Conservation (phyloP, 2,797 vertebrate genomes). For the Leucoraja ocellata region DNA sequence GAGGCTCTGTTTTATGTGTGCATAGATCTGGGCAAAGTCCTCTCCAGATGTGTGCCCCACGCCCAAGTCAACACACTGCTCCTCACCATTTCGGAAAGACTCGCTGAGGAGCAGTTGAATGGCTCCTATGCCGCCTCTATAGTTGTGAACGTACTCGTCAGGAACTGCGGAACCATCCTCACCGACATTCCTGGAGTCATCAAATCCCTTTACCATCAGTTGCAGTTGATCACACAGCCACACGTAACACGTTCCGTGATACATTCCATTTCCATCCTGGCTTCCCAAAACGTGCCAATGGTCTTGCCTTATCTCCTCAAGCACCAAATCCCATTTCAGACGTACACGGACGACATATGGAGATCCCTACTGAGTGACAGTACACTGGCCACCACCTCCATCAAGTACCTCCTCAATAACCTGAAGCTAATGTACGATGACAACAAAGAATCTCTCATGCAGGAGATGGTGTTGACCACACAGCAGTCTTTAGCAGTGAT, state of each 20-base stretch:
- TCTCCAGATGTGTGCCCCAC: not conserved
- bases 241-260: not conserved
- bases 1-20: not conserved
- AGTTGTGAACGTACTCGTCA: not conserved
- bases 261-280: not conserved
- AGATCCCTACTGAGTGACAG: not conserved
- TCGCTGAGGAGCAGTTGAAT: not conserved
- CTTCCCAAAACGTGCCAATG: not conserved
- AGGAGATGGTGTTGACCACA: too few species aligned
- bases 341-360: not conserved
- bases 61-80: not conserved
- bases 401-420: slow-evolving; percentile 3
- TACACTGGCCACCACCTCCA: not conserved
- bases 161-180: not conserved
- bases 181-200: not conserved
- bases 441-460: not conserved
- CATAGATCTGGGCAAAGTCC: not conserved
- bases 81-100: not conserved
- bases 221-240: not conserved
- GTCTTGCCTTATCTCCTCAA: slow-evolving; percentile 7
- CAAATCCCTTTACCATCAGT: not conserved
- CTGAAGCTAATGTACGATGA: slow-evolving; percentile 4
- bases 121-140: not conserved
- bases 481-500: not conserved
- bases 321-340: not conserved